Base-by-base conservation (phyloP, 2,113 vertebrate genomes). In the Sinocyclocheilus maitianheensis region DNA sequence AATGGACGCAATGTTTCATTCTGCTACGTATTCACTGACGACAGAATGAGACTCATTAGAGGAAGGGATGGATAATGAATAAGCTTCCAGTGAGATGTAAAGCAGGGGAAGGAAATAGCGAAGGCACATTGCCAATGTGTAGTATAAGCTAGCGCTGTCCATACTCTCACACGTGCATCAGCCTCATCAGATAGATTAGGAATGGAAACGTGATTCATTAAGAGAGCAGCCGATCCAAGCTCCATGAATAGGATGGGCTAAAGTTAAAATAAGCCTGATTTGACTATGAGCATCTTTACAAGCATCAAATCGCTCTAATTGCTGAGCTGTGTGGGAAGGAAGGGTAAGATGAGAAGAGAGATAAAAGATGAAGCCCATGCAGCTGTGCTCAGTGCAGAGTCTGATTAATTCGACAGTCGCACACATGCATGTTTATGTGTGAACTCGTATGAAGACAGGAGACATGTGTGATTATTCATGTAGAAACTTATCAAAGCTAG, bases 111-210 rank as follows among this genome's bases (percentile, higher is more conserved):
- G 34, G 77, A 58, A 62, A 79, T 10, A 40, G 77, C 10, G 20
- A 34, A 60, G 30, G 48, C 63, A 53, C 18, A 53, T 16, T 74
- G 51, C 67, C 30, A 40, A 37, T 43, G 51, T 58, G 26, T 58
- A 74, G 51, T 74, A 40, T 74, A 55, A 83, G 18, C 43, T 16
- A 83, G 4, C 12, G 63, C 40, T 81, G 13, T 30, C 40, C 16
- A 11, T 18, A 13, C 3, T 16, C 63, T 48, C 4, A 13, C 81
- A 83, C 30, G 3, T 58, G 30, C 67, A 60, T 58, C 20, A 58
- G 67, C 67, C 48, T 83, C 48, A 58, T 72, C 67, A n/a, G 18
- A 83, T 40, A 83, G 81, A 74, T 74, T 83, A 83, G 30, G 67
- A 60, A 30, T 40, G 51, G 51, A 74, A 60, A 74, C 30, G 11